Percentiles rank a stretch among this genome's conserved stretches.
Evolutionary conservation across 53 echinoderm and acorn worm species (phyloP).

Genomic region (Holothuria leucospilota): DNA sequence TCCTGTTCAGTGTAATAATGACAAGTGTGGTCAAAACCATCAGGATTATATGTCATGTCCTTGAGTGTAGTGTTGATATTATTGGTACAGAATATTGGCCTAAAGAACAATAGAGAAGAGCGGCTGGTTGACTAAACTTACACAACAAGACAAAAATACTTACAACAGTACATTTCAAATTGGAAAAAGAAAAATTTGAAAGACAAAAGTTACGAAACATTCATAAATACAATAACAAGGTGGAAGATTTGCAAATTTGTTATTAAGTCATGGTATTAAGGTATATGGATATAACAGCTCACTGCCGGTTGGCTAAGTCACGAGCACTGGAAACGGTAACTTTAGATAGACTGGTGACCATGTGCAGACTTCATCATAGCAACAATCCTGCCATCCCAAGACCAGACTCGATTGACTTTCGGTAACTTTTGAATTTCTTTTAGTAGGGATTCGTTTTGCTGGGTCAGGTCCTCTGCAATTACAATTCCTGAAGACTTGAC

Average conservation of each 20-base stretch:
- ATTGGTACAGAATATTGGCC: too few relatives aligned
- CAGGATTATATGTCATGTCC: too few relatives aligned
- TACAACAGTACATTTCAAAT: too few relatives aligned
- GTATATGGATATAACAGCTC: background rate
- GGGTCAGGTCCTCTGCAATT: background rate
- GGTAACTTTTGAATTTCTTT: conserved; percentile 13
- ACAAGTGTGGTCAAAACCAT: background rate
- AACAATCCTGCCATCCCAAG: background rate
- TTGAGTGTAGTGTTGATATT: too few relatives aligned
- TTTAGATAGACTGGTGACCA: conserved; percentile 28
- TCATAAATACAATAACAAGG: background rate
- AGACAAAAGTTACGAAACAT: too few relatives aligned
- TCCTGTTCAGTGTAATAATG: background rate
- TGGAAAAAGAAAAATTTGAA: too few relatives aligned
- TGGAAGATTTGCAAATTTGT: background rate
- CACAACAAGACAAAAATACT: background rate
- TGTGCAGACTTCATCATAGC: conserved; percentile 11
- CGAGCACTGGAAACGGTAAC: background rate
- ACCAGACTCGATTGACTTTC: background rate
- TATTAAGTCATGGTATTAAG: background rate
- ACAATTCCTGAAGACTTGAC: background rate
- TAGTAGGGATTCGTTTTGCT: background rate
- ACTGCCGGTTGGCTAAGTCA: background rate
- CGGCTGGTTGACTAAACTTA: too few relatives aligned
- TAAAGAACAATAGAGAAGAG: too few relatives aligned